phyloP scores from a whole-genome alignment of 1,140 invertebrate genomes.

The Musca domestica region DNA sequence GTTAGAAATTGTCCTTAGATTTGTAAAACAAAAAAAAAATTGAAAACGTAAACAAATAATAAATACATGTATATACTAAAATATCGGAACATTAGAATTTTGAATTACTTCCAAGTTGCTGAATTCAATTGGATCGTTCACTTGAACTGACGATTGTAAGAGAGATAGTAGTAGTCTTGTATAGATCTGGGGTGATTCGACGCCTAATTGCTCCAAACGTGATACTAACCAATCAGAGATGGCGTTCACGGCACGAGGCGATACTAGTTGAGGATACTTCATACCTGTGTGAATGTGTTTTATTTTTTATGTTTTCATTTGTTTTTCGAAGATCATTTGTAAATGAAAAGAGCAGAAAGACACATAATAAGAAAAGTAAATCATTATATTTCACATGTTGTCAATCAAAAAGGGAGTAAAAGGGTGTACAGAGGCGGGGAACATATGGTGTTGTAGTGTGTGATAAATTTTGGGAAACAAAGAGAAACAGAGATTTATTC shows the following conservation, averaged over 20 bases:
- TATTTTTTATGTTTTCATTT: not conserved
- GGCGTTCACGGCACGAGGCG: conserved; percentile 36
- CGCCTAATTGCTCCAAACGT: conserved; percentile 36
- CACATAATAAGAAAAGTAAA: not conserved
- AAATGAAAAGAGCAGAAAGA: conserved; percentile 5
- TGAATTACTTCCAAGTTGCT: conserved; percentile 34
- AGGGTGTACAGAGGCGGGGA: too few relatives aligned
- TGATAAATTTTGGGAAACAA: too few relatives aligned
- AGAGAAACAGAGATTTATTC: too few relatives aligned
- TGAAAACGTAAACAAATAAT: not conserved
- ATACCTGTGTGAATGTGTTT: conserved; percentile 29
- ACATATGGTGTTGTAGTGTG: too few relatives aligned
- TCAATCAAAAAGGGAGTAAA: too few relatives aligned
- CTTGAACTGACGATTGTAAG: conserved; percentile 35
- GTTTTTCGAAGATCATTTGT: not conserved
- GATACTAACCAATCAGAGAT: conserved; percentile 39
- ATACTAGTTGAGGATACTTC: conserved; percentile 39
- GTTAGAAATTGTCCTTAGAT: not conserved
- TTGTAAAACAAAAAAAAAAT: not conserved
- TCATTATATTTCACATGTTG: not conserved
- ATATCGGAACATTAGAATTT: conserved; percentile 15
- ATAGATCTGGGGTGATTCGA: conserved; percentile 34
- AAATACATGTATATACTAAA: conserved; percentile 1
- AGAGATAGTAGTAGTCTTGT: conserved; percentile 35
- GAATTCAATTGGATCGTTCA: conserved; percentile 36